Percentiles rank a stretch among this genome's conserved stretches.
Evolutionary conservation across 2,797 vertebrate species (phyloP).

Genomic region (Leptatherina wallacei): DNA sequence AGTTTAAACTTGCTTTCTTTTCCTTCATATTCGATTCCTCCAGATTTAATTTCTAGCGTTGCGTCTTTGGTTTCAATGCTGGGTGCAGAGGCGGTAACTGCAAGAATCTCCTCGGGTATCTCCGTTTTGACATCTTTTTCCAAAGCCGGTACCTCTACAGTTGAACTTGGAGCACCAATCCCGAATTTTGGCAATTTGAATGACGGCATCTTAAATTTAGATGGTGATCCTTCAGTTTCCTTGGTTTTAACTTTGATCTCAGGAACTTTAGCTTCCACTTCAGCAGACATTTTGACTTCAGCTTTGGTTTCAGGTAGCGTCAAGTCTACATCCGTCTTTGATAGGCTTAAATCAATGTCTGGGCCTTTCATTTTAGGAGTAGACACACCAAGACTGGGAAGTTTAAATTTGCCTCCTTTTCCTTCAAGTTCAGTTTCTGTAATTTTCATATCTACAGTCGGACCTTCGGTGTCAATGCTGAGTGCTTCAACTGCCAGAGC

Average conservation of each 20-base stretch:
- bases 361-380: slow-evolving; percentile 35
- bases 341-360: slow-evolving; percentile 28
- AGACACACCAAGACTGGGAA: slow-evolving; percentile 62
- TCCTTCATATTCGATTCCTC: slow-evolving; percentile 15
- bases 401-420: slow-evolving; percentile 59
- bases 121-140: not conserved
- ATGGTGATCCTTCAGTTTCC: slow-evolving; percentile 47
- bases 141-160: not conserved
- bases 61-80: slow-evolving; percentile 27
- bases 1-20: slow-evolving; percentile 62
- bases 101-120: slow-evolving; percentile 5
- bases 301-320: slow-evolving; percentile 23
- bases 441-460: slow-evolving; percentile 30
- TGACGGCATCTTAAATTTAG: slow-evolving; percentile 68
- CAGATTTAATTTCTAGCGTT: slow-evolving; percentile 27
- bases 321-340: slow-evolving; percentile 60
- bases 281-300: slow-evolving; percentile 33
- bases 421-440: slow-evolving; percentile 20
- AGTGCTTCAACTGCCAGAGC: slow-evolving; percentile 6
- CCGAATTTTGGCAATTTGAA: slow-evolving; percentile 71
- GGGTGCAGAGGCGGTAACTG: slow-evolving; percentile 11
- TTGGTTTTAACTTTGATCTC: slow-evolving; percentile 28
- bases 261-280: slow-evolving; percentile 21
- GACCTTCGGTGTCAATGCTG: slow-evolving; percentile 23
- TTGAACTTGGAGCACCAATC: slow-evolving; percentile 31